Percentiles rank a stretch among this genome's conserved stretches.
Conservation (phyloP, 2,113 vertebrate species). For the Vombatus ursinus region DNA sequence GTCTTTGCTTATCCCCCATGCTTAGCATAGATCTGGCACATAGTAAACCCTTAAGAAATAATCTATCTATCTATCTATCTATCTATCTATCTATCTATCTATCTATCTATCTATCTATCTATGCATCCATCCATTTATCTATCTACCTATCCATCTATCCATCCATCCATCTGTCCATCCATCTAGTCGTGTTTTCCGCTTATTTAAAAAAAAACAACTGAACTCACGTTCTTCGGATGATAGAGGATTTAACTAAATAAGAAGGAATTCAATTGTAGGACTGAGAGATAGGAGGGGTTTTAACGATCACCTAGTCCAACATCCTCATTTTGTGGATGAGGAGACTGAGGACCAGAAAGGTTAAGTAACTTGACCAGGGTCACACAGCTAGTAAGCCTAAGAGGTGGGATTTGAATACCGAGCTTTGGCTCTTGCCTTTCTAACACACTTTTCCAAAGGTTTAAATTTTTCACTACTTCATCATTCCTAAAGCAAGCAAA, state of each 20-base stretch:
- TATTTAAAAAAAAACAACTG: conserved; percentile 55
- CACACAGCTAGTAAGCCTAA: not conserved
- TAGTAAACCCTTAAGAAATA: not conserved
- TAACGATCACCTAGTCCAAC: not conserved
- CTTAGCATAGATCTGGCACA: not conserved
- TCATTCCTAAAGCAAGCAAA: conserved; percentile 46
- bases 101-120: too few relatives aligned
- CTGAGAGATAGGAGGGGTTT: not conserved
- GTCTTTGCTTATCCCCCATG: not conserved
- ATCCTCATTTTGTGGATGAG: not conserved
- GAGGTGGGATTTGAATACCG: not conserved
- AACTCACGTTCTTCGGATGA: conserved; percentile 42
- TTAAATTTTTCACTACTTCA: conserved; percentile 43
- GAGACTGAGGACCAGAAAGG: not conserved
- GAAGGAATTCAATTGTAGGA: not conserved
- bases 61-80: not conserved
- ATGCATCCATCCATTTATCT: too few relatives aligned
- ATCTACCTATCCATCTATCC: too few relatives aligned
- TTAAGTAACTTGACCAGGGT: not conserved
- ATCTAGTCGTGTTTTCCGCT: conserved; percentile 34
- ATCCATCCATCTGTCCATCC: too few relatives aligned
- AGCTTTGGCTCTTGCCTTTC: not conserved
- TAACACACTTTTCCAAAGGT: not conserved
- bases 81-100: too few relatives aligned
- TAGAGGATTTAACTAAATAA: conserved; percentile 43